Percentiles rank a stretch among this genome's conserved stretches.
phyloP scores from a whole-genome alignment of 2,797 vertebrate genomes.

The Helostoma temminkii region DNA sequence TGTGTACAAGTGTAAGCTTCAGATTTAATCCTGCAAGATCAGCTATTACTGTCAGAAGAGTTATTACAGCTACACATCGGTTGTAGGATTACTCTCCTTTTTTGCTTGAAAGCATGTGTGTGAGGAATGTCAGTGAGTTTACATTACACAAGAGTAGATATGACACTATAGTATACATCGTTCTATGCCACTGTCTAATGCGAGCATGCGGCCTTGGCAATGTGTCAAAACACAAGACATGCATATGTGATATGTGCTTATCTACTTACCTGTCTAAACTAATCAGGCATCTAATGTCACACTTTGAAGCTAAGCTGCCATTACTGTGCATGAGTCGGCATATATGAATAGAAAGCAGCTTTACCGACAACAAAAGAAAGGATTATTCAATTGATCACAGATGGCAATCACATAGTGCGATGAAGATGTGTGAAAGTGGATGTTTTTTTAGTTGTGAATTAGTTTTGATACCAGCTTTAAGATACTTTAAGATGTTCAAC shows the following conservation, averaged over 20 bases:
- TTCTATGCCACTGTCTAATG: background rate
- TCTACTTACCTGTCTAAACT: constrained; percentile 22
- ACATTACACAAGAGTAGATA: constrained; percentile 29
- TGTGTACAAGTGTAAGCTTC: constrained; percentile 66
- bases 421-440: background rate
- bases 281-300: background rate
- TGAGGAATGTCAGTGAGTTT: constrained; percentile 27
- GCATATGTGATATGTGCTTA: background rate
- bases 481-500: too few relatives aligned
- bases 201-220: background rate
- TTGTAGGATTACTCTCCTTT: constrained; percentile 49
- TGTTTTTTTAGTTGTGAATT: constrained; percentile 1
- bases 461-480: too few relatives aligned
- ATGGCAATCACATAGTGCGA: background rate
- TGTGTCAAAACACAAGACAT: constrained; percentile 4
- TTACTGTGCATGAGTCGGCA: background rate
- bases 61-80: constrained; percentile 64
- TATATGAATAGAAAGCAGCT: background rate
- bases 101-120: background rate
- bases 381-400: background rate
- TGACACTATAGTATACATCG: constrained; percentile 11
- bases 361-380: background rate
- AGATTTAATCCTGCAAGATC: constrained; percentile 64
- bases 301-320: background rate
- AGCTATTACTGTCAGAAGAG: constrained; percentile 71